Base-by-base conservation (phyloP, 2,888 invertebrate species). In the Molanna angustata region DNA sequence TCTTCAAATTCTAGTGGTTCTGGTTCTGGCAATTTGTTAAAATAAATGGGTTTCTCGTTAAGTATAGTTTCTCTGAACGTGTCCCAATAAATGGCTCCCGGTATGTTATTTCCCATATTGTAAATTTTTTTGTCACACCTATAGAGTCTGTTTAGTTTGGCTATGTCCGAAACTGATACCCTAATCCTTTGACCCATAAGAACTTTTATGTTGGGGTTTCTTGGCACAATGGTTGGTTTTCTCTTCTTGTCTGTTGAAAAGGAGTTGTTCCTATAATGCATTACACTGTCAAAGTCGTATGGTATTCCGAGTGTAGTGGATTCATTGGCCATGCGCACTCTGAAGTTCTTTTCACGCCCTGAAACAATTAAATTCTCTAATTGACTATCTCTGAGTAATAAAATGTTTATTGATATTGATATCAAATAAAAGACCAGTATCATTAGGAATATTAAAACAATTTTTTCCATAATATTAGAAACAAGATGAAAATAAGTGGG, bases 231-330 rank as follows among this genome's bases (percentile, higher is more conserved):
- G 2, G 78, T 77, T 4, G 60, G 59, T 19, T 68, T 65, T 51
- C 68, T 66, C 43, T 53, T 55, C 49, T 60, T 60, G 61, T 78
- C 71, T 17, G 66, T 67, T 43, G 76, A 74, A 61, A 80, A 80
- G 2, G 75, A 75, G 54, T 69, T 66, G 43, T 69, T 68, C 41
- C 73, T 69, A 62, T 80, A 80, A 62, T 66, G 66, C 65, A 66
- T 64, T n/a, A 66, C 64, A 37, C 65, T 65, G 21, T 58, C 61
- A 48, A 63, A 63, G 52, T 66, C 66, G 54, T 66, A 66, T 0
- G 64, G 64, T 37, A 65, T 54, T 2, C 60, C 60, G 11, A 63
- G 52, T 7, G 60, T 61, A 14, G 61, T 61, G 2, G 60, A 59
- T 27, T 65, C 63, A 17, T 58, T 57, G 4, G 57, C 49, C 17